Evolutionary conservation across 2,888 invertebrate genomes (phyloP), one percentile per base, ranked within the genome.

Genomic region (Habrosyne pyritoides): DNA sequence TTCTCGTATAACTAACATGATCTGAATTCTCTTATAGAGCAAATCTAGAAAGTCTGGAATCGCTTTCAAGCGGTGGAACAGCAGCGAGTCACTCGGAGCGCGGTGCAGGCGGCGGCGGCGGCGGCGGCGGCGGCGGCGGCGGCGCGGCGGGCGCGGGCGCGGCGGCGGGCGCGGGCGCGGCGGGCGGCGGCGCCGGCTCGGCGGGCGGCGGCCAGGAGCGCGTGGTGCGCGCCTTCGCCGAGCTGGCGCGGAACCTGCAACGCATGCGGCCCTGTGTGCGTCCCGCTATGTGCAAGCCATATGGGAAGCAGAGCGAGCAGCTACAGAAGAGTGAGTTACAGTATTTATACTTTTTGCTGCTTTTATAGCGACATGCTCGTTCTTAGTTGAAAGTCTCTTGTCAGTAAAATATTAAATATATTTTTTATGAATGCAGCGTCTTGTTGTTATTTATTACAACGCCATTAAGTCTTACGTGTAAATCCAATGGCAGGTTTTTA

Each of bases 211-310:
- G 97, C 0, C 97, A 97, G 85, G 97, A 97, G 86, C 96, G 97
- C 75, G 97, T 97, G 60, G 96, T 97, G 58, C 93, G 97, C 60
- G 96, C 97, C 18, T 97, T 97, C 87, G 95, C 96, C 0, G 97
- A 97, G 87, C 94, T 97, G 50, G 97, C 97, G 94, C 96, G 97
- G 77, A 97, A 97, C 86, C 95, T 97, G 95, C 95, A 96, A 69
- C 94, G 97, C 77, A 97, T 97, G 96, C 96, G 97, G 83, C 96
- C 96, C 52, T 97, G 97, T 79, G 97, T 97, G 71, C 94, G 97
- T 56, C 97, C 97, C 61, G 95, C 97, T 59, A 97, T 97, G 97
- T 97, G 97, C 84, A 97, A 97, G 87, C 97, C 97, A 21, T 97
- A 97, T 84, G 97, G 97, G 66, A 97, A 97, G 84, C 97, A 97